phyloP scores from a whole-genome alignment of 2,113 vertebrate genomes.

The Megaceryle torquata region DNA sequence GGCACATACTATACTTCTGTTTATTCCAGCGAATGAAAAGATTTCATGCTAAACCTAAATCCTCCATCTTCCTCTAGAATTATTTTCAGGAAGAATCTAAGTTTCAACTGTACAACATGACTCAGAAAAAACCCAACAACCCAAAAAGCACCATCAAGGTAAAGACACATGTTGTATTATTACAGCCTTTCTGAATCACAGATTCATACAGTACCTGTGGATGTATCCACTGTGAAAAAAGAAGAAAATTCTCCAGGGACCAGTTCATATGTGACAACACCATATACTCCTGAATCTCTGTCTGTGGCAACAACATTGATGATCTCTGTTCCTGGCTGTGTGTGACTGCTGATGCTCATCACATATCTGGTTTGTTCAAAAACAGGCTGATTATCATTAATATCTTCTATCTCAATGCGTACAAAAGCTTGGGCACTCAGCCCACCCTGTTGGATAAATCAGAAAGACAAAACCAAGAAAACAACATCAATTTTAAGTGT shows the following conservation, averaged over 20 bases:
- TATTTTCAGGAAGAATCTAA: not conserved
- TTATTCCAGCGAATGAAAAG: not conserved
- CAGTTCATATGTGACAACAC: slow-evolving; percentile 80
- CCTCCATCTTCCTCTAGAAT: not conserved
- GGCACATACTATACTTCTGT: not conserved
- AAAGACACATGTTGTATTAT: not conserved
- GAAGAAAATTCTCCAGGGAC: slow-evolving; percentile 79
- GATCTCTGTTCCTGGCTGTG: slow-evolving; percentile 84
- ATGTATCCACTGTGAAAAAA: slow-evolving; percentile 81
- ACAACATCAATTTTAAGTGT: not conserved
- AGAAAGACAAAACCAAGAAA: not conserved
- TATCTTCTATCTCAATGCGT: slow-evolving; percentile 87
- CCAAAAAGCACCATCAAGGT: not conserved
- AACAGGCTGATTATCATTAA: slow-evolving; percentile 88
- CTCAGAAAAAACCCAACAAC: not conserved
- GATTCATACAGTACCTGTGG: slow-evolving; percentile 79
- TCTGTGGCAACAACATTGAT: slow-evolving; percentile 85
- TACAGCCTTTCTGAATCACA: not conserved
- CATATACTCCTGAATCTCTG: slow-evolving; percentile 82
- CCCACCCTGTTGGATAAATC: slow-evolving; percentile 82
- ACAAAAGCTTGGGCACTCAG: slow-evolving; percentile 89
- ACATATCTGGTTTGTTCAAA: slow-evolving; percentile 84
- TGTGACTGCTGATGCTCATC: slow-evolving; percentile 82
- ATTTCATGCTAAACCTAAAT: not conserved
- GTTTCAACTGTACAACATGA: not conserved